Base-by-base conservation (phyloP, 2,888 invertebrate genomes). In the Amaurobius ferox region DNA sequence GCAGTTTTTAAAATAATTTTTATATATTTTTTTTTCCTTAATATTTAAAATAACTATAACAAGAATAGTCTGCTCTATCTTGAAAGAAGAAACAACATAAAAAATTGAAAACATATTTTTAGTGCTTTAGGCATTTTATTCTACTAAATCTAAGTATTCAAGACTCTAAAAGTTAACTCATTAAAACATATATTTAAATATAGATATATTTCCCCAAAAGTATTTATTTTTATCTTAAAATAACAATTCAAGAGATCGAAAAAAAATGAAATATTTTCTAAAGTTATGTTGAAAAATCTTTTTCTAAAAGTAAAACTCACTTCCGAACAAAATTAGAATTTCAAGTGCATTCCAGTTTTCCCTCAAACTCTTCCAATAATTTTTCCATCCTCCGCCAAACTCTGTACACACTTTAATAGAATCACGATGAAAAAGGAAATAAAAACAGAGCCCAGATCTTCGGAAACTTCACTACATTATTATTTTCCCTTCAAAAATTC, bases 401-500 rank as follows among this genome's bases (percentile, higher is more conserved):
- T 29, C 30, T 64, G 30, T 30, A 7, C 29, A n/a, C 30, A 30
- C 29, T n/a, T 64, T 29, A 29, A 29, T 64, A 30, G 13, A 64
- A n/a, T 7, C 23, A 55, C 23, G 55, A 55, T 55, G 19, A 64
- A 64, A 30, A 39, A 40, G 68, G 40, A 40, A 68, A 68, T 35
- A 68, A 68, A 68, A 40, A 68, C 13, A 39, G 13, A 68, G n/a
- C 40, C 13, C 13, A 40, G 40, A 68, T 40, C 68, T 66, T 68
- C 40, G 9, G 35, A 68, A 23, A 64, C 30, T 55, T 55, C 23
- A 55, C 1, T 55, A 6, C 55, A 55, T 55, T 55, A 55, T 55
- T 55, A 55, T 64, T 30, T 64, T 16, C 64, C 64, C 64, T 13
- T 30, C 64, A 64, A 29, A 29, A 30, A 64, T 64, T 64, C 64